Conservation (phyloP, 2,888 invertebrate genomes). For the Halictus quadricinctus region DNA sequence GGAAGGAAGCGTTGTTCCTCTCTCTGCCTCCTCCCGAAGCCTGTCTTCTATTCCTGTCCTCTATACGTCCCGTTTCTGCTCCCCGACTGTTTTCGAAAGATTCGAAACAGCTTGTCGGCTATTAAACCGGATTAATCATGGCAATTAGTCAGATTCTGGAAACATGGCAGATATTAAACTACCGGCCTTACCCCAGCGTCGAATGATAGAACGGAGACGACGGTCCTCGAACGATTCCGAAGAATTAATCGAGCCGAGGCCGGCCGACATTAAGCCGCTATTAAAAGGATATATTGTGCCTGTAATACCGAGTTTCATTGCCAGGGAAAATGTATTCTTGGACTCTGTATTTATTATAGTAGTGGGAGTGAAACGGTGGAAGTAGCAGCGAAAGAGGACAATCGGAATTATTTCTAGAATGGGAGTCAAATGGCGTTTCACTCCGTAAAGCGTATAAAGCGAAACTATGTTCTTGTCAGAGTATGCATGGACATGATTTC, state of each 20-base stretch:
- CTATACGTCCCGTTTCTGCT: background rate
- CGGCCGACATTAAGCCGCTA: background rate
- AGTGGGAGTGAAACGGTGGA: background rate
- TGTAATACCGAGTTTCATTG: background rate
- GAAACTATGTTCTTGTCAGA: too few relatives aligned
- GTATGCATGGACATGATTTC: too few relatives aligned
- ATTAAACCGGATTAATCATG: background rate
- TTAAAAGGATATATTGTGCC: background rate
- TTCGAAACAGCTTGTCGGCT: background rate
- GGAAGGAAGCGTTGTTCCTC: background rate
- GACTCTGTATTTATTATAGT: background rate
- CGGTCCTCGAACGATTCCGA: background rate
- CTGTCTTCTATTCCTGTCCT: background rate
- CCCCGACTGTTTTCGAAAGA: background rate
- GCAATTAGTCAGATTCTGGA: background rate
- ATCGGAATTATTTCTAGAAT: too few relatives aligned
- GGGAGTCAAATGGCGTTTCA: too few relatives aligned
- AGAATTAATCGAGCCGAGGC: background rate
- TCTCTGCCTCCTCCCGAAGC: background rate
- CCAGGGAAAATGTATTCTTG: background rate
- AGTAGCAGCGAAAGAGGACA: too few relatives aligned
- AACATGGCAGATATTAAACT: slow-evolving; percentile 9
- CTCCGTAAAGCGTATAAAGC: too few relatives aligned
- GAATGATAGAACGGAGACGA: background rate
- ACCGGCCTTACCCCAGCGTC: background rate